Evolutionary conservation across 2,888 invertebrate species (phyloP).

Genomic region (Tricholauxania praeusta): DNA sequence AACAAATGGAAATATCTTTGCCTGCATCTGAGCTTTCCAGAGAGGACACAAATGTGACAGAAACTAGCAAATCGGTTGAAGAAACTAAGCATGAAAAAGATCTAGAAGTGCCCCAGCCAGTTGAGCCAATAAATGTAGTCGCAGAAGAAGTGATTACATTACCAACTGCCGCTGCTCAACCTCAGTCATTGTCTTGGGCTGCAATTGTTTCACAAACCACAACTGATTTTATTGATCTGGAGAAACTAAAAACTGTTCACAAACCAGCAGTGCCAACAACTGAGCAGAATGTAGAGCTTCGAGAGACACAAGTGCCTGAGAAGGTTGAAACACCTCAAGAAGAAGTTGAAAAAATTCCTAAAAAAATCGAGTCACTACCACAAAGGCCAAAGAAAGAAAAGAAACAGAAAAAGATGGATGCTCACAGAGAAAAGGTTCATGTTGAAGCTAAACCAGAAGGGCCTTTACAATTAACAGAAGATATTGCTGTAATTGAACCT

Average conservation of each 20-base stretch:
- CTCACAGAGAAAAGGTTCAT: too few species aligned
- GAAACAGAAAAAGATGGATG: neutral
- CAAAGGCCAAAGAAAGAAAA: neutral
- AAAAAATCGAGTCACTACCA: neutral
- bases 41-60: neutral
- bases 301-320: neutral
- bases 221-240: neutral
- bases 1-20: neutral
- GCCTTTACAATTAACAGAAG: neutral
- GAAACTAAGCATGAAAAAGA: neutral
- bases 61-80: neutral
- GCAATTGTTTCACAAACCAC: neutral
- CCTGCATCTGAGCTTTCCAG: neutral
- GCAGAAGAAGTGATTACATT: neutral
- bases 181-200: neutral
- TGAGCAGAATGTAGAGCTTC: neutral
- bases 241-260: neutral
- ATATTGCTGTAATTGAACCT: neutral
- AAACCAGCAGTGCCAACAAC: neutral
- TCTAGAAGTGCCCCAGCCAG: neutral
- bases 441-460: neutral
- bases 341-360: neutral
- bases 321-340: neutral
- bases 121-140: neutral
- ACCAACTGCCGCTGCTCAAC: neutral